Percentiles rank a stretch among this genome's conserved stretches.
phyloP scores from a whole-genome alignment of 2,888 invertebrate genomes.

The Clusia tigrina region DNA sequence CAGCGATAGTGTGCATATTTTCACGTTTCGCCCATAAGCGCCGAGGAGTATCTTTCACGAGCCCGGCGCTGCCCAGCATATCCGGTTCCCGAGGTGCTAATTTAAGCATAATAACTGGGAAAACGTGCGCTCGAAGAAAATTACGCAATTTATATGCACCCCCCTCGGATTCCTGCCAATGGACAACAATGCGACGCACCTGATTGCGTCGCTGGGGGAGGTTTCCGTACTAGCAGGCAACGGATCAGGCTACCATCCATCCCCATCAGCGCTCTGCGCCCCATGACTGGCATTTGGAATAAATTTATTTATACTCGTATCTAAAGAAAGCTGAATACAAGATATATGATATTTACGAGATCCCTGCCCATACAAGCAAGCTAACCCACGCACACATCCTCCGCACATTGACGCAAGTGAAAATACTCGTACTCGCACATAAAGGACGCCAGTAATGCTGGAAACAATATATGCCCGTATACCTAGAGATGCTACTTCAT shows the following conservation, averaged over 20 bases:
- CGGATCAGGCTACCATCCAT: background rate
- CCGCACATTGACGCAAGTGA: no score
- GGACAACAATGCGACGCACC: background rate
- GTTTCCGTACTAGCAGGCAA: no score
- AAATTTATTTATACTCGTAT: background rate
- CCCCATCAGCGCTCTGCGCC: background rate
- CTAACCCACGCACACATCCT: no score
- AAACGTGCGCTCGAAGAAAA: conserved; percentile 51
- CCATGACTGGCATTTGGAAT: background rate
- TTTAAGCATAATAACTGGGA: conserved; percentile 58
- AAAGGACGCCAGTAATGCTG: no score
- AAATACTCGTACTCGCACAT: no score
- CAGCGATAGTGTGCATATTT: conserved; percentile 39
- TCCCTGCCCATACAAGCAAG: no score
- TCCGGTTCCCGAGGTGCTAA: conserved; percentile 58
- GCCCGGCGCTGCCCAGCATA: background rate
- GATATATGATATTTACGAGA: no score
- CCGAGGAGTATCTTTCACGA: background rate
- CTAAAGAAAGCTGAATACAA: no score
- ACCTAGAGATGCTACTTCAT: background rate
- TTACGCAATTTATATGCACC: conserved; percentile 60
- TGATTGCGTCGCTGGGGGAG: background rate
- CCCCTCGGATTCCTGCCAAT: conserved; percentile 10
- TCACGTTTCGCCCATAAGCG: conserved; percentile 35
- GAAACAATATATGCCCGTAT: no score